phyloP scores from a whole-genome alignment of 2,888 invertebrate genomes.

The Eumacrocentrus americanus region DNA sequence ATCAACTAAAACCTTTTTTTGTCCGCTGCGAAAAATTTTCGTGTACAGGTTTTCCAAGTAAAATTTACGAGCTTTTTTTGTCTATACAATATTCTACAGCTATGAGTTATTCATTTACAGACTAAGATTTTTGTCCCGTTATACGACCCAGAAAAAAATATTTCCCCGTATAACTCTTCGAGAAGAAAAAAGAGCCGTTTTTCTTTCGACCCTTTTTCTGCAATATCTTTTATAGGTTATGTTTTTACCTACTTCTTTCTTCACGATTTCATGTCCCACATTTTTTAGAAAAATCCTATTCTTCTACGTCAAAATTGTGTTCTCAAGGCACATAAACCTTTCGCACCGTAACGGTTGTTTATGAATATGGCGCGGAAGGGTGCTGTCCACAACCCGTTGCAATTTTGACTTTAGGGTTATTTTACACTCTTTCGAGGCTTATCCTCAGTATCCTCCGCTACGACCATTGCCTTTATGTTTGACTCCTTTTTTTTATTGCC shows the following conservation, averaged over 20 bases:
- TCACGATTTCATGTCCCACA: slow-evolving; percentile 36
- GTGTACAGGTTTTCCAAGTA: too few relatives aligned
- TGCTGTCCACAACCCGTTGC: slow-evolving; percentile 39
- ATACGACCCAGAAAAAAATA: too few relatives aligned
- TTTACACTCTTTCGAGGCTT: slow-evolving; percentile 26
- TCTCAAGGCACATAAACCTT: slow-evolving; percentile 29
- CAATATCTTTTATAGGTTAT: slow-evolving; percentile 1
- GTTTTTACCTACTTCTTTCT: slow-evolving; percentile 20
- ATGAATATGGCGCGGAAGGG: slow-evolving; percentile 50
- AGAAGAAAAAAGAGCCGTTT: too few relatives aligned
- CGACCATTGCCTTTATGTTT: background rate
- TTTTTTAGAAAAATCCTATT: slow-evolving; percentile 29
- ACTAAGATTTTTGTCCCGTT: too few relatives aligned
- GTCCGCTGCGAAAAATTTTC: too few relatives aligned
- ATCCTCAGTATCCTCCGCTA: too few relatives aligned
- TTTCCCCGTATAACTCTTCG: too few relatives aligned
- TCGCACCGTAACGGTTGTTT: slow-evolving; percentile 49
- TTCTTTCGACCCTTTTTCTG: slow-evolving; percentile 17
- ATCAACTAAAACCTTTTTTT: too few relatives aligned
- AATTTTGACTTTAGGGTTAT: slow-evolving; percentile 38
- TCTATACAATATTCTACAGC: too few relatives aligned
- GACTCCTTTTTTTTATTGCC: slow-evolving; percentile 15
- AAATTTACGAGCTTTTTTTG: too few relatives aligned
- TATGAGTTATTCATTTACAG: too few relatives aligned
- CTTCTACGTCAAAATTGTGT: slow-evolving; percentile 16